A percentile compares a stretch with the other conserved stretches of the same genome.
phyloP scores from a whole-genome alignment of 2,888 invertebrate genomes.

The Heliconius ismenius region DNA sequence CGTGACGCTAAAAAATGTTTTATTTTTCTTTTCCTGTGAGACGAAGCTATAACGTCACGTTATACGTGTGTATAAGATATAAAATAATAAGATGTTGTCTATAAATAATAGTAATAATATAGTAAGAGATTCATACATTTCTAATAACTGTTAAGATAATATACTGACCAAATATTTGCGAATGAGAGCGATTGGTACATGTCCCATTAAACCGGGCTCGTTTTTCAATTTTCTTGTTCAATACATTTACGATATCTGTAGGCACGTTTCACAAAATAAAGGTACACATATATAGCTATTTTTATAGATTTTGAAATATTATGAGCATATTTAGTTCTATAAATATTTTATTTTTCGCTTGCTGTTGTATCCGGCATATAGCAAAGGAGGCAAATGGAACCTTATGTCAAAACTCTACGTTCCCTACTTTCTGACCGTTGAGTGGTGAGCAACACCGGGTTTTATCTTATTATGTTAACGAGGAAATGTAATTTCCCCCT shows the following conservation, averaged over 20 bases:
- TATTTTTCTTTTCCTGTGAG: no score
- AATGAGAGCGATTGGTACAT: slow-evolving; percentile 18
- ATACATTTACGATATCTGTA: slow-evolving; percentile 25
- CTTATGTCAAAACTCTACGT: neutral
- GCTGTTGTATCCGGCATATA: neutral
- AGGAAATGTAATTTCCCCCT: no score
- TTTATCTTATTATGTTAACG: no score
- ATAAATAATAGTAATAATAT: neutral
- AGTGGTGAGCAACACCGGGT: no score
- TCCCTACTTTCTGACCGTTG: no score
- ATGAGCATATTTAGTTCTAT: neutral
- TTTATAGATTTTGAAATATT: neutral
- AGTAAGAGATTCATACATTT: neutral
- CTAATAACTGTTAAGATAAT: slow-evolving; percentile 6
- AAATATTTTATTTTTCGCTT: neutral
- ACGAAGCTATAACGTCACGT: no score
- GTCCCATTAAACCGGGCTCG: slow-evolving; percentile 9
- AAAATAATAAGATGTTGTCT: no score
- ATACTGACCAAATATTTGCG: slow-evolving; percentile 21
- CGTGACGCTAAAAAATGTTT: no score
- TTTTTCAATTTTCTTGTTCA: slow-evolving; percentile 30
- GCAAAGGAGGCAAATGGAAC: neutral
- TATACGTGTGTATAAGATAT: no score
- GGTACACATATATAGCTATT: neutral
- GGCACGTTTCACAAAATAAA: slow-evolving; percentile 24